phyloP scores from a whole-genome alignment of 2,797 vertebrate species.

The Kryptopterus vitreolus region DNA sequence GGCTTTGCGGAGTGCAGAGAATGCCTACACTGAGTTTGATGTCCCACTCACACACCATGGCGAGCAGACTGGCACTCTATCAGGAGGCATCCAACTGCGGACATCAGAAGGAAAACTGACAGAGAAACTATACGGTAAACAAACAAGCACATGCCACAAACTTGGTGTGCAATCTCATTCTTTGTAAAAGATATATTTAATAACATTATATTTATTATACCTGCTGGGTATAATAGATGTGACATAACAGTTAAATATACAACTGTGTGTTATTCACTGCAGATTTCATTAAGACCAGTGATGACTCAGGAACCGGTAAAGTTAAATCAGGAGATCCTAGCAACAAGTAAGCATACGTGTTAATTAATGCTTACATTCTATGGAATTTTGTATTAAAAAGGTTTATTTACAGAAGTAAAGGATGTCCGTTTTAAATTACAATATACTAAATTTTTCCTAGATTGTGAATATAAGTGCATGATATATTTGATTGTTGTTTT shows the following conservation, averaged over 20 bases:
- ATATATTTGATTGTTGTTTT: neutral
- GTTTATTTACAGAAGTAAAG: neutral
- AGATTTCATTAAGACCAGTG: conserved; percentile 96
- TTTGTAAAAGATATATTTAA: no score
- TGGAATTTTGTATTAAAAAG: no score
- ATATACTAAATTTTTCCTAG: neutral
- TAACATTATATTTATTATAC: no score
- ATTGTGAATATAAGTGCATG: neutral
- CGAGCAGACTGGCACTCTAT: conserved; percentile 85
- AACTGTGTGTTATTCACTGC: conserved; percentile 49
- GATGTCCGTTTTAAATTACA: neutral
- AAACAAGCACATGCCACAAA: neutral
- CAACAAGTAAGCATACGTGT: conserved; percentile 63
- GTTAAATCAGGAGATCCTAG: conserved; percentile 62
- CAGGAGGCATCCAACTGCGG: conserved; percentile 86
- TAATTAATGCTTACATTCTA: neutral
- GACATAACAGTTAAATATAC: no score
- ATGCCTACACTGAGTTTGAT: conserved; percentile 81
- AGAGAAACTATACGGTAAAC: conserved; percentile 93
- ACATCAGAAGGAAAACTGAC: conserved; percentile 89
- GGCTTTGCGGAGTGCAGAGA: conserved; percentile 84
- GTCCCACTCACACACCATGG: conserved; percentile 90
- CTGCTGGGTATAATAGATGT: no score
- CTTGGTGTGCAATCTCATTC: no score
- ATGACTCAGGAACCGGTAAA: conserved; percentile 81